phyloP scores from a whole-genome alignment of 2,113 vertebrate genomes.

The Orcinus orca region DNA sequence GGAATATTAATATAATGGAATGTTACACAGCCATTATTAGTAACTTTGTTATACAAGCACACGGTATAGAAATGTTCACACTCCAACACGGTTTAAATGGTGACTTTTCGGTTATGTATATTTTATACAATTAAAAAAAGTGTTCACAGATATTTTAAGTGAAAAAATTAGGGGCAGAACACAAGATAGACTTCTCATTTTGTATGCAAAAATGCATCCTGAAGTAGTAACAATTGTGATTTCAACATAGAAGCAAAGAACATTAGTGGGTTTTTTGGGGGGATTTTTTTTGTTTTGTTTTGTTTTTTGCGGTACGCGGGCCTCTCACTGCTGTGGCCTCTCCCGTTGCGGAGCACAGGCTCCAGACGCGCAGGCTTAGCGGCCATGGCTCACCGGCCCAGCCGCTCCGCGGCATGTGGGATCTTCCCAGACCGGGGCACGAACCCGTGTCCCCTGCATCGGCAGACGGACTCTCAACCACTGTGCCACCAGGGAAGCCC shows the following conservation, averaged over 20 bases:
- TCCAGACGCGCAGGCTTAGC: too few relatives aligned
- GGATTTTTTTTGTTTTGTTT: too few relatives aligned
- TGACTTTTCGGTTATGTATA: not conserved
- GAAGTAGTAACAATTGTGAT: not conserved
- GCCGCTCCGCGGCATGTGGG: too few relatives aligned
- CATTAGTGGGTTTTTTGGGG: not conserved
- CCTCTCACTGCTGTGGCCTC: too few relatives aligned
- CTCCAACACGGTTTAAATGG: not conserved
- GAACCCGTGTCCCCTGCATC: too few relatives aligned
- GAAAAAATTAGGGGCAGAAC: conserved; percentile 14
- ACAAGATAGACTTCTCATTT: not conserved
- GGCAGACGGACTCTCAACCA: too few relatives aligned
- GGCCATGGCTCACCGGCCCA: too few relatives aligned
- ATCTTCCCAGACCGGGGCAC: too few relatives aligned
- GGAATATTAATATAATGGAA: not conserved
- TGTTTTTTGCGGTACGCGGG: too few relatives aligned
- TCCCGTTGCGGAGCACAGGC: too few relatives aligned
- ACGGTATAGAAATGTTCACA: not conserved
- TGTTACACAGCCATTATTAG: not conserved
- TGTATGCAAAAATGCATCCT: not conserved
- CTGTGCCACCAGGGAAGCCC: too few relatives aligned
- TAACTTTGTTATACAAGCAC: not conserved
- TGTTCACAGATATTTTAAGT: conserved; percentile 39
- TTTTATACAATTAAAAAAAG: not conserved
- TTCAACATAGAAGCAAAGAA: not conserved